These are phyloP conservation scores for Tokudaia muenninki DNA, from an alignment of 2,797 vertebrate species.

Conservation along the genomic window DNA sequence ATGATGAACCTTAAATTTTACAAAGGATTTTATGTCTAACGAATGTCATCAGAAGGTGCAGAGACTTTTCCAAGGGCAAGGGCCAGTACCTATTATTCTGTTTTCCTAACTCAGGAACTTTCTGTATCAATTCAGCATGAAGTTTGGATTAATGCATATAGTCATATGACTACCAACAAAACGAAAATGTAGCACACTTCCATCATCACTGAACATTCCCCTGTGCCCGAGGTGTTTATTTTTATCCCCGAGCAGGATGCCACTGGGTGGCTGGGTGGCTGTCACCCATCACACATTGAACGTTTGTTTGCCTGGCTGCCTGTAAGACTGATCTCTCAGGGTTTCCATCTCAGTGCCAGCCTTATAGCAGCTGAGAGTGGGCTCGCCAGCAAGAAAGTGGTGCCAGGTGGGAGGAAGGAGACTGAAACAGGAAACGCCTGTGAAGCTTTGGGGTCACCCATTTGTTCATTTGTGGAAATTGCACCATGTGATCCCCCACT, in stretches of 20 bases:
- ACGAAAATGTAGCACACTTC: neutral
- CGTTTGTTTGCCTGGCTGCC: neutral
- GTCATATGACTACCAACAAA: neutral
- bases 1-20: neutral
- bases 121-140: neutral
- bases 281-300: neutral
- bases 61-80: neutral
- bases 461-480: neutral
- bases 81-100: neutral
- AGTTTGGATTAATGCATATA: neutral
- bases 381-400: neutral
- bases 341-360: neutral
- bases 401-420: neutral
- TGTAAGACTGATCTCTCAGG: too few species aligned
- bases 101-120: neutral
- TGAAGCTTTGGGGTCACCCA: neutral
- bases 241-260: neutral
- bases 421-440: neutral
- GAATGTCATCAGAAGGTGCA: neutral
- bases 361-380: neutral
- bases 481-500: neutral
- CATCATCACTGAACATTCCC: neutral
- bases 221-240: neutral
- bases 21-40: conserved; percentile 1
- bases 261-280: fast-evolving